Base-by-base conservation (phyloP, 2,888 invertebrate species). In the Dynastes hyllus region DNA sequence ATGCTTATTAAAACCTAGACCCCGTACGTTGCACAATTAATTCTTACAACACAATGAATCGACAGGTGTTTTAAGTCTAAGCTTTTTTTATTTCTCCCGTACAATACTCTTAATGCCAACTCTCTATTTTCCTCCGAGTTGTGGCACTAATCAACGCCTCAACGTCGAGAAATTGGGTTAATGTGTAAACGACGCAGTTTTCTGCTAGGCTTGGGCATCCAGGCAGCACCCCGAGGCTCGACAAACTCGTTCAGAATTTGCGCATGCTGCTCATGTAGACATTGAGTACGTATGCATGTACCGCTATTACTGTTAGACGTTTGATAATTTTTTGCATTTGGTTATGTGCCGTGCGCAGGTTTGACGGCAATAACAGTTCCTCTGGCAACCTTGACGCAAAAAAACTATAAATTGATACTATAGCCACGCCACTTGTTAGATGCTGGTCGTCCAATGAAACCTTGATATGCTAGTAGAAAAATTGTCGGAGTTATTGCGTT, bases 321-420 rank as follows among this genome's bases (percentile, higher is more conserved):
- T 40, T 69, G 45, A 45, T 45, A 69, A 37, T 69, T 45, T 69
- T n/a, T 55, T 55, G 22, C 55, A 45, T 45, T 45, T 45, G 45
- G 45, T 45, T 45, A 11, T 45, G 45, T 11, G 45, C 2, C 8
- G 45, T 45, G 45, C 45, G 45, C 45, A 45, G 45, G 45, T 45
- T 45, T 45, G 11, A 5, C 45, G 45, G 45, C 11, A 63, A 77
- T 81, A 81, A 83, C 80, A 80, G 81, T 80, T 78, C 79, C 77
- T 81, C 77, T 80, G 53, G 78, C 82, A 83, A 81, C 83, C 83
- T 83, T 83, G 83, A 80, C 80, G 76, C 11, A 6, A 9, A 16
- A 11, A n/a, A 40, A 13, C 40, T 37, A n/a, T 55, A 40, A 45
- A 11, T 45, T 66, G 40, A 6, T 5, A 66, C 66, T 66, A 66